Evolutionary conservation across 2,113 vertebrate genomes (phyloP), one percentile per base, ranked within the genome.

Genomic region (Limanda limanda): DNA sequence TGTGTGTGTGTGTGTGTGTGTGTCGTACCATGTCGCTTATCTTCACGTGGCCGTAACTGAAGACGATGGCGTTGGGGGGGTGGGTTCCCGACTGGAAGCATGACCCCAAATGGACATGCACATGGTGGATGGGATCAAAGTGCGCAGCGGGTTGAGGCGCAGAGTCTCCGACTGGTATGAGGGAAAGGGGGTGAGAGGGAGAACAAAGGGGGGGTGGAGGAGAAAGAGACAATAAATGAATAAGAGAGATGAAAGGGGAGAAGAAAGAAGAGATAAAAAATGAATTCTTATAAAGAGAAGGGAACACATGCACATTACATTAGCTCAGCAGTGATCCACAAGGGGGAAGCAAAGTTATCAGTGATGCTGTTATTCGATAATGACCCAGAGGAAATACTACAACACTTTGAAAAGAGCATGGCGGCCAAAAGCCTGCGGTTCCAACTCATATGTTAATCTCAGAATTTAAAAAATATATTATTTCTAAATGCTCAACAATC

Each of bases 11-110:
- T 40, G 61, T 23, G 20, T 48, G 21, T 6, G n/a, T n/a, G 31
- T 31, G 21, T 6, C 91, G 92, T 90, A 99, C 98, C 98, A 99
- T 99, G 65, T 99, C 98, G 82, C 96, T 97, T 86, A 99, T 98
- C 90, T 97, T 94, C 93, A 97, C 96, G 86, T 99, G 97, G 63
- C 97, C 97, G 0, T 99, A 99, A 90, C 96, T 99, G 93, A 98
- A 99, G 90, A 99, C 96, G 8, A 99, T 99, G 88, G 98, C 98
- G 4, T 99, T 99, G 79, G 98, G 98, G 42, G 98, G 98, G n/a
- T n/a, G n/a, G n/a, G 84, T 99, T 99, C 70, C 97, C 98, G 82
- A 99, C 97, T 0, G 98, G 98, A 86, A 99, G 93, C 97, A 99
- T 99, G 90, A 99, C 97, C 20, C 97, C 98, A 11, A 99, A 98